These are phyloP conservation scores for Tetrapedia diversipes DNA, from an alignment of 2,888 invertebrate species.

Conservation along the genomic window DNA sequence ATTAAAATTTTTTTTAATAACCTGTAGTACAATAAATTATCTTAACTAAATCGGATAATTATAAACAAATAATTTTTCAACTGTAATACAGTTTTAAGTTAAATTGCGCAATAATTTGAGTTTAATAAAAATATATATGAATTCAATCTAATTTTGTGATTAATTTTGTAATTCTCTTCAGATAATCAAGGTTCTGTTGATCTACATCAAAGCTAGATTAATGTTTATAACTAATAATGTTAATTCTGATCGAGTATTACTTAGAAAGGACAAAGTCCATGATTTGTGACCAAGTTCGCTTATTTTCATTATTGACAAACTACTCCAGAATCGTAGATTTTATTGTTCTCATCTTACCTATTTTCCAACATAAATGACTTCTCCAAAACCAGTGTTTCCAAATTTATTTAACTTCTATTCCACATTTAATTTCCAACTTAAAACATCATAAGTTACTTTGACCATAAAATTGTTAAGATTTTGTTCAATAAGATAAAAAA, in stretches of 20 bases:
- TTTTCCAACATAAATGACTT: not conserved
- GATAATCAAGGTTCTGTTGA: conserved; percentile 50
- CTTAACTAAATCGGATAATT: not conserved
- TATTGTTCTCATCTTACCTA: conserved; percentile 9
- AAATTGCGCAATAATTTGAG: not conserved
- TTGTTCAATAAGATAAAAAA: not conserved
- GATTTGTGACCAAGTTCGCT: conserved; percentile 30
- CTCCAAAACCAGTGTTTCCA: conserved; percentile 44
- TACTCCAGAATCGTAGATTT: conserved; percentile 32
- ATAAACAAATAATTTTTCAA: not conserved
- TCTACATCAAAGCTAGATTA: conserved; percentile 6
- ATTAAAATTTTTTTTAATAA: not conserved
- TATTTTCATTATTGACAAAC: conserved; percentile 25
- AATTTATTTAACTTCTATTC: not conserved
- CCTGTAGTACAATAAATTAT: not conserved
- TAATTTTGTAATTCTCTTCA: conserved; percentile 4
- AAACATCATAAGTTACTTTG: not conserved
- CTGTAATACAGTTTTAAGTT: not conserved
- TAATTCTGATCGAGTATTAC: conserved; percentile 32
- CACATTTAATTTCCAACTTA: not conserved
- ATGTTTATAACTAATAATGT: conserved; percentile 24
- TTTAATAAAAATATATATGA: not conserved
- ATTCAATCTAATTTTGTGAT: not conserved
- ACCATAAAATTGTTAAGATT: not conserved
- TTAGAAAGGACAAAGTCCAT: conserved; percentile 16